These are phyloP conservation scores for Crotalus viridis DNA, from an alignment of 2,113 vertebrate genomes.

Conservation along the genomic window DNA sequence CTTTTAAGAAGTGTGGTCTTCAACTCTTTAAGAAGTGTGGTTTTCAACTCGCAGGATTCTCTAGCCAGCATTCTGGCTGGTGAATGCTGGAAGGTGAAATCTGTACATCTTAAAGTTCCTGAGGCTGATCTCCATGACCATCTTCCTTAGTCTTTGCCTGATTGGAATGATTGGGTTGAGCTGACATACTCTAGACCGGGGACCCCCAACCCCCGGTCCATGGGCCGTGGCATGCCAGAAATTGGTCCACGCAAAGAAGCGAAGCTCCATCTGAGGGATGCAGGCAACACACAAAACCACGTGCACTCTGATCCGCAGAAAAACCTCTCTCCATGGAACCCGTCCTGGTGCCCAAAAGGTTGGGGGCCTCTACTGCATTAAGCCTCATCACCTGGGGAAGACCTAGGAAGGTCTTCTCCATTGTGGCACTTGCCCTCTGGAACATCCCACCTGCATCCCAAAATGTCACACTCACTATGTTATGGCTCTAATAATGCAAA, in stretches of 20 bases:
- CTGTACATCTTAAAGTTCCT: neutral
- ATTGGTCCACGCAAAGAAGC: too few relatives aligned
- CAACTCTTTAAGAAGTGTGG: neutral
- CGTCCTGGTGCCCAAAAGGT: too few relatives aligned
- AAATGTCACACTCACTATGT: neutral
- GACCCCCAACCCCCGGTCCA: too few relatives aligned
- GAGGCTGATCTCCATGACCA: neutral
- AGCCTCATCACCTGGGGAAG: too few relatives aligned
- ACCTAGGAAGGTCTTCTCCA: neutral
- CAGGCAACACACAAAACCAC: too few relatives aligned
- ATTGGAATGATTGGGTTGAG: neutral
- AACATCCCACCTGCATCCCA: neutral
- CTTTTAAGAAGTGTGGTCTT: neutral
- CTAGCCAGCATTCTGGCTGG: neutral
- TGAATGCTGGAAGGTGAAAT: neutral
- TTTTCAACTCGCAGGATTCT: neutral
- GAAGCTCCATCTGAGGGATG: too few relatives aligned
- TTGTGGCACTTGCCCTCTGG: neutral
- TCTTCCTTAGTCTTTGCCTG: neutral
- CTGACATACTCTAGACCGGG: neutral
- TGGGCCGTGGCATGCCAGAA: too few relatives aligned
- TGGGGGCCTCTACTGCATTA: neutral
- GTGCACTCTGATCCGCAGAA: too few relatives aligned
- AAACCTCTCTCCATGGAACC: too few relatives aligned
- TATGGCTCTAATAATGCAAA: neutral